Evolutionary conservation across 2,113 vertebrate genomes (phyloP).

Genomic region (Meriones unguiculatus): DNA sequence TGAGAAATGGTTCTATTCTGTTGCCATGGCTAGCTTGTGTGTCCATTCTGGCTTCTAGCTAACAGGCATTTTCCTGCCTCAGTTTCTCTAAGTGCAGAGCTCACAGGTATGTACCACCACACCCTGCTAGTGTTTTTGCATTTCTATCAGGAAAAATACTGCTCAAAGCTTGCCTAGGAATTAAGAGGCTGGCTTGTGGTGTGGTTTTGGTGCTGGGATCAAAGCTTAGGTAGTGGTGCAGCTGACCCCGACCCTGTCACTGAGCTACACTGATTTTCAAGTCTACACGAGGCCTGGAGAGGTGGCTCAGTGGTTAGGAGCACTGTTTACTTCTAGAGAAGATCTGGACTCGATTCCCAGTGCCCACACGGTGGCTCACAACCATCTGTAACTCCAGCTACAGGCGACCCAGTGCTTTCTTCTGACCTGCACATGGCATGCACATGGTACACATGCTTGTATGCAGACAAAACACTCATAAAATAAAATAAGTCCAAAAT

Average conservation of each 20-base stretch:
- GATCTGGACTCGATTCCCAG: background rate
- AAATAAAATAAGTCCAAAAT: background rate
- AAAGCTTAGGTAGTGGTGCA: background rate
- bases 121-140: background rate
- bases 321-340: background rate
- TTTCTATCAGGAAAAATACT: slow-evolving; percentile 39
- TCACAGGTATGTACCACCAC: background rate
- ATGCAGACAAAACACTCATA: background rate
- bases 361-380: background rate
- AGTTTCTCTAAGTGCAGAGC: background rate
- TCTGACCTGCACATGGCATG: background rate
- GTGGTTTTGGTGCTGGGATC: background rate
- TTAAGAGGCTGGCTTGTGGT: background rate
- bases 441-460: background rate
- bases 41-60: background rate
- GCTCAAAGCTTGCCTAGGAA: background rate
- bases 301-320: background rate
- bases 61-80: background rate
- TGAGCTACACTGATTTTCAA: background rate
- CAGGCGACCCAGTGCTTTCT: background rate
- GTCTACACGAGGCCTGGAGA: background rate
- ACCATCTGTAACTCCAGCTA: background rate
- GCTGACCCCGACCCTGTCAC: background rate
- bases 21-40: background rate
- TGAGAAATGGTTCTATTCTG: background rate